Conservation (phyloP, 64 coral and sea anemone genomes). For the Exaiptasia diaphana region DNA sequence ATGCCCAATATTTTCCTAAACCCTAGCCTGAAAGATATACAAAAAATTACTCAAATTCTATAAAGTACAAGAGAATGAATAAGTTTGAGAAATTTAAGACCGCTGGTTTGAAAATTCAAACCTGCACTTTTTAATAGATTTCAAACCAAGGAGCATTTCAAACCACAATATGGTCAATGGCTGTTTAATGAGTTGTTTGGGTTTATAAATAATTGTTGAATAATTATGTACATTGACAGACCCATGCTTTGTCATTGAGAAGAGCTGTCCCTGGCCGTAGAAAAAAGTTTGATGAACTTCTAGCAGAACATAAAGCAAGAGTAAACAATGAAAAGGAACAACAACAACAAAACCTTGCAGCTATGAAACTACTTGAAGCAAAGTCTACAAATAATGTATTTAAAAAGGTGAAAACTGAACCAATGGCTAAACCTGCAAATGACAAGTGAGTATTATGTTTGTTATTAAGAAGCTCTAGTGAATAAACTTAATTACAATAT, state of each 20-base stretch:
- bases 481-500: neutral
- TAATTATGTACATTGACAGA: conserved; percentile 47
- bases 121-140: too few species aligned
- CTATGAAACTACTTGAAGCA: conserved; percentile 43
- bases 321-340: conserved; percentile 94
- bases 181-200: neutral
- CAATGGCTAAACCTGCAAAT: neutral
- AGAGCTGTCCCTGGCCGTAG: conserved; percentile 80
- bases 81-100: too few species aligned
- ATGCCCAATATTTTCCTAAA: too few species aligned
- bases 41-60: too few species aligned
- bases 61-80: too few species aligned
- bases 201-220: too few species aligned
- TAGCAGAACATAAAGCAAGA: conserved; percentile 87
- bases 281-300: conserved; percentile 86
- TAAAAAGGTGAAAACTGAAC: neutral
- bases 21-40: too few species aligned
- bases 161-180: neutral
- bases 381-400: neutral
- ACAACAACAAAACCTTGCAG: conserved; percentile 52
- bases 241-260: conserved; percentile 92
- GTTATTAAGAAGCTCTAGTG: neutral
- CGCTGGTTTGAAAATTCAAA: too few species aligned
- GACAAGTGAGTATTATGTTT: neutral
- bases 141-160: too few species aligned